Evolutionary conservation across 2,113 vertebrate genomes (phyloP).

Genomic region (Myotis yumanensis): DNA sequence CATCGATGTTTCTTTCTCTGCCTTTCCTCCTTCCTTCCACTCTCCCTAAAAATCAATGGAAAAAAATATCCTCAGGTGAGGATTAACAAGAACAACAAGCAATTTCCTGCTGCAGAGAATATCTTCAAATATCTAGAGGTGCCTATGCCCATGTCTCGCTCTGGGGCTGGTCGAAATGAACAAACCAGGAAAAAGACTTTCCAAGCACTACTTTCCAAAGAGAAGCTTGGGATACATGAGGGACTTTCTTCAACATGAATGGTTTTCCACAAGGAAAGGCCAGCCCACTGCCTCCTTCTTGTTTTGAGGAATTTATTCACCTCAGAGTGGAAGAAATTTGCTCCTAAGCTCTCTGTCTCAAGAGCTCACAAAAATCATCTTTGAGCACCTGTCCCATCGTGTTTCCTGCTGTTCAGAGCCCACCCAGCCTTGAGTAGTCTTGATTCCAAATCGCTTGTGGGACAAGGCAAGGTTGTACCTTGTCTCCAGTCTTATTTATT

Average conservation of each 20-base stretch:
- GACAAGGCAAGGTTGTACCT: slow-evolving; percentile 64
- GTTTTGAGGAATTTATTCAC: slow-evolving; percentile 7
- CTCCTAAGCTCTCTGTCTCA: background rate
- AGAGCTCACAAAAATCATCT: background rate
- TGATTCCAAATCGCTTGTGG: slow-evolving; percentile 21
- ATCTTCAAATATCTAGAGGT: background rate
- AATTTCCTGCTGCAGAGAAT: background rate
- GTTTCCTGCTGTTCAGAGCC: background rate
- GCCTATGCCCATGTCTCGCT: background rate
- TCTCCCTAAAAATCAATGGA: too few species aligned
- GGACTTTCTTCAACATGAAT: background rate
- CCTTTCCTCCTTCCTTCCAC: too few species aligned
- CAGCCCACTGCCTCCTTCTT: background rate
- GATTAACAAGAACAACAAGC: too few species aligned
- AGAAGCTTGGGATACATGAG: background rate
- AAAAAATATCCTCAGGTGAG: too few species aligned
- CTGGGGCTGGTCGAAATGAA: background rate
- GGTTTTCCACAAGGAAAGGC: background rate
- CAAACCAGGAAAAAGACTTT: background rate
- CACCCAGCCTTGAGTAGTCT: background rate
- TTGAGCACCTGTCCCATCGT: background rate
- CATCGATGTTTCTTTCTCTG: too few species aligned
- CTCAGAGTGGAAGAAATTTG: background rate
- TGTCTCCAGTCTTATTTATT: slow-evolving; percentile 74
- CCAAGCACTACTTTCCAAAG: background rate